These are phyloP conservation scores for Idris sp. DNA, from an alignment of 1,140 invertebrate genomes.

Conservation along the genomic window DNA sequence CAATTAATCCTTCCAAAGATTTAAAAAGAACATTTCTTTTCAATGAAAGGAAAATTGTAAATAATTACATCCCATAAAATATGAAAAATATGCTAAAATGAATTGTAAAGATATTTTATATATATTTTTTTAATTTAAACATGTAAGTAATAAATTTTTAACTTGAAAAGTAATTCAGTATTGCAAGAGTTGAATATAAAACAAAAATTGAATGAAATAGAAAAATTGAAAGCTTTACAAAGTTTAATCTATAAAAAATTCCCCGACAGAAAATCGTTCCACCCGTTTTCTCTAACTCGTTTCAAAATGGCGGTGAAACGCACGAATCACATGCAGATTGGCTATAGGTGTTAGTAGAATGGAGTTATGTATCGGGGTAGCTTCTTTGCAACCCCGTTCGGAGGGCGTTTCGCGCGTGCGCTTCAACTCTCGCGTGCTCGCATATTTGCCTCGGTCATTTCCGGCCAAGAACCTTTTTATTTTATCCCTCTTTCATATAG, in stretches of 20 bases:
- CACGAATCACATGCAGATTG: conserved; percentile 77
- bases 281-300: conserved; percentile 68
- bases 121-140: no score
- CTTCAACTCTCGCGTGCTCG: conserved; percentile 59
- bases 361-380: conserved; percentile 71
- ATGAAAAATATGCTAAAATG: no score
- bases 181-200: no score
- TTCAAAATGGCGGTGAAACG: conserved; percentile 72
- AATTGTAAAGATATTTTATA: no score
- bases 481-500: conserved; percentile 65
- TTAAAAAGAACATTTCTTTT: no score
- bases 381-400: conserved; percentile 65
- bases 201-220: no score
- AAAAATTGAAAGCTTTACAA: neutral
- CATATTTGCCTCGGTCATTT: conserved; percentile 67
- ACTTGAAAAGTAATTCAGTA: no score
- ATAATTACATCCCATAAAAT: no score
- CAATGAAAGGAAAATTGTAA: no score
- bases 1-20: no score
- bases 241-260: conserved; percentile 5
- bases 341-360: conserved; percentile 69
- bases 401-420: conserved; percentile 77
- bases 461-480: conserved; percentile 65
- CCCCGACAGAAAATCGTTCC: conserved; percentile 20
- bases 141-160: no score